Conservation (phyloP, 2,797 vertebrate genomes). For the Molossus alvarezi region DNA sequence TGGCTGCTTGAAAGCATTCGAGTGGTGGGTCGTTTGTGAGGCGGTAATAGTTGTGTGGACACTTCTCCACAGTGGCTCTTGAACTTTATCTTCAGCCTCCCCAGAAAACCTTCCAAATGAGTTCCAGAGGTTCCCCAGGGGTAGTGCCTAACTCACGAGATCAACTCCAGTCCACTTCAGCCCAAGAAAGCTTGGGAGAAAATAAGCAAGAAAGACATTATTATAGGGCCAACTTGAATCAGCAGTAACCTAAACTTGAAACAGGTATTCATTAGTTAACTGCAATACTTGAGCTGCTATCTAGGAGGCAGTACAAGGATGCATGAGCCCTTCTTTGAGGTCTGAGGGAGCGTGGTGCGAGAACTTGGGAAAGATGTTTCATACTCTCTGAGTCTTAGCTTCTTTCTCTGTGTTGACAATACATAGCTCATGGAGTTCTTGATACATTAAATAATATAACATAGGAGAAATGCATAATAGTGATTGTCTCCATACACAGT, state of each 20-base stretch:
- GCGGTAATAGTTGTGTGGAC: background rate
- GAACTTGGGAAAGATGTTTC: background rate
- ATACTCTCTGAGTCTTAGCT: background rate
- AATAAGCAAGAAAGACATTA: background rate
- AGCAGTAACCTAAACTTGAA: background rate
- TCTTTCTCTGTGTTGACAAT: background rate
- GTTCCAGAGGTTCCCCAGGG: background rate
- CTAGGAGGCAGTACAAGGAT: background rate
- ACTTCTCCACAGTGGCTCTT: background rate
- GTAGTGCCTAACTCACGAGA: background rate
- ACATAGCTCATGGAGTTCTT: background rate
- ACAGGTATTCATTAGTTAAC: background rate
- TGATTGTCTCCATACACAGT: background rate
- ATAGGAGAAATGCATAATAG: background rate
- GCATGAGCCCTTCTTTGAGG: background rate
- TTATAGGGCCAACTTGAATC: background rate
- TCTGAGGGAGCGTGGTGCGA: background rate
- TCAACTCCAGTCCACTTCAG: background rate
- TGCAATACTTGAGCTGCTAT: background rate
- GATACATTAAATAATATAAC: background rate
- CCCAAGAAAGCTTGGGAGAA: background rate
- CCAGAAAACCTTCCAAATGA: background rate
- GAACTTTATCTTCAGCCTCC: background rate
- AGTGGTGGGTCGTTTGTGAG: background rate
- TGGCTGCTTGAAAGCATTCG: background rate